Conservation (phyloP, 2,888 invertebrate species). For the Sinohyriopsis cumingii region DNA sequence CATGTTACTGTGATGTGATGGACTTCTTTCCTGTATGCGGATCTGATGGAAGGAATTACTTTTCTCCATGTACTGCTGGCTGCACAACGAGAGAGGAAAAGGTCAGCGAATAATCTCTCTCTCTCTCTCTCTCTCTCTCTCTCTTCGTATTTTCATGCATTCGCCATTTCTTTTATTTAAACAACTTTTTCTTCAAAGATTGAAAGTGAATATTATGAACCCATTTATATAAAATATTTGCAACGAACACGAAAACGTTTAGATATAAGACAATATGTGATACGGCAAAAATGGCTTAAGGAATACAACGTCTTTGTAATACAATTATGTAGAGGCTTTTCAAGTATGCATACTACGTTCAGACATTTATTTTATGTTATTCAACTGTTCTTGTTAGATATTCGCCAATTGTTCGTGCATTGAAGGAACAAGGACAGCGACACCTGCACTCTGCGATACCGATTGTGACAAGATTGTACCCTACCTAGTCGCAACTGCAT, state of each 20-base stretch:
- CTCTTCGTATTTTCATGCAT: background rate
- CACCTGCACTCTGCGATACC: background rate
- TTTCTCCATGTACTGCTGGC: conserved; percentile 2
- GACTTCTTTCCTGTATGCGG: conserved; percentile 4
- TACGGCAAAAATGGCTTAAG: too few species aligned
- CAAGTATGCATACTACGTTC: too few species aligned
- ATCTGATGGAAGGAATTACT: conserved; percentile 7
- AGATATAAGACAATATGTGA: too few species aligned
- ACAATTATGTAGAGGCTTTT: too few species aligned
- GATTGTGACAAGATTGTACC: background rate
- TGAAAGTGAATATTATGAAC: too few species aligned
- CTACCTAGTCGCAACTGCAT: too few species aligned
- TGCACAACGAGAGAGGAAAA: background rate
- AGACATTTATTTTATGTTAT: background rate
- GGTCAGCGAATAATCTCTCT: background rate
- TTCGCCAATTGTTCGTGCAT: conserved; percentile 1
- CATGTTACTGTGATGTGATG: conserved; percentile 1
- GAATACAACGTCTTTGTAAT: too few species aligned
- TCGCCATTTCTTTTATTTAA: background rate
- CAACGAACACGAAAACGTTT: too few species aligned
- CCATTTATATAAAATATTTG: too few species aligned
- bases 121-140: background rate
- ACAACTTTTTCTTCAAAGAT: too few species aligned
- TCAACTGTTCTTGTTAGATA: background rate
- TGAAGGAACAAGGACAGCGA: conserved; percentile 2